Conservation (phyloP, 2,888 invertebrate genomes). For the Epistrophella euchroma region DNA sequence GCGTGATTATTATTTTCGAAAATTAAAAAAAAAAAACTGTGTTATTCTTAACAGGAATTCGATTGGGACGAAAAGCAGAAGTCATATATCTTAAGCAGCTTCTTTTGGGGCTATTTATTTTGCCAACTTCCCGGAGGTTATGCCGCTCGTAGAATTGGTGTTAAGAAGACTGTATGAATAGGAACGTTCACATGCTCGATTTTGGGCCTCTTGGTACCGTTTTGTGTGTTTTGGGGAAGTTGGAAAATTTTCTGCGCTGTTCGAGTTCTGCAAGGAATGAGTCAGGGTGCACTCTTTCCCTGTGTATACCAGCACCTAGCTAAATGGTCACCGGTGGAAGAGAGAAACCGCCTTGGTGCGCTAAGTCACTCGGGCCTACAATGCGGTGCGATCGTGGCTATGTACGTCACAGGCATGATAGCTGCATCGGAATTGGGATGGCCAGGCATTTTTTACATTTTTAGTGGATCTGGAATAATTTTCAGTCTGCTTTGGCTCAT, state of each 20-base stretch:
- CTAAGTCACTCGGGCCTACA: constrained; percentile 85
- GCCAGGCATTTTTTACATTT: constrained; percentile 87
- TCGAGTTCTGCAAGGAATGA: constrained; percentile 87
- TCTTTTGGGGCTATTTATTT: constrained; percentile 86
- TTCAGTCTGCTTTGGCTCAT: constrained; percentile 85
- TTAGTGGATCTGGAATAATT: constrained; percentile 84
- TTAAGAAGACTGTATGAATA: constrained; percentile 85
- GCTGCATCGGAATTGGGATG: constrained; percentile 85
- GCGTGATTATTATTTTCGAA: no score
- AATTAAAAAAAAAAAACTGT: no score
- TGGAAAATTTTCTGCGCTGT: constrained; percentile 85
- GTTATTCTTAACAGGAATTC: constrained; percentile 54
- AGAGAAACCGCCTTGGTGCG: constrained; percentile 87
- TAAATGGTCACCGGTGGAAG: constrained; percentile 87
- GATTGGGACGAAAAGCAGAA: constrained; percentile 84
- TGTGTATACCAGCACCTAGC: constrained; percentile 86
- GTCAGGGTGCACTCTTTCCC: constrained; percentile 87
- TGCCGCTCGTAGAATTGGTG: constrained; percentile 88
- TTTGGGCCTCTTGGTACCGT: constrained; percentile 86
- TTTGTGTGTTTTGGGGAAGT: constrained; percentile 86
- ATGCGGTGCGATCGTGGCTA: constrained; percentile 86
- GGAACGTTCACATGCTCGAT: constrained; percentile 80
- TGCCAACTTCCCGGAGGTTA: constrained; percentile 86
- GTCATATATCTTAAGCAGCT: constrained; percentile 85
- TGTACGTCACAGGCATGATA: constrained; percentile 86